A percentile compares a stretch with the other conserved stretches of the same genome.
Evolutionary conservation across 2,888 invertebrate species (phyloP).

Genomic region (Netelia virgata): DNA sequence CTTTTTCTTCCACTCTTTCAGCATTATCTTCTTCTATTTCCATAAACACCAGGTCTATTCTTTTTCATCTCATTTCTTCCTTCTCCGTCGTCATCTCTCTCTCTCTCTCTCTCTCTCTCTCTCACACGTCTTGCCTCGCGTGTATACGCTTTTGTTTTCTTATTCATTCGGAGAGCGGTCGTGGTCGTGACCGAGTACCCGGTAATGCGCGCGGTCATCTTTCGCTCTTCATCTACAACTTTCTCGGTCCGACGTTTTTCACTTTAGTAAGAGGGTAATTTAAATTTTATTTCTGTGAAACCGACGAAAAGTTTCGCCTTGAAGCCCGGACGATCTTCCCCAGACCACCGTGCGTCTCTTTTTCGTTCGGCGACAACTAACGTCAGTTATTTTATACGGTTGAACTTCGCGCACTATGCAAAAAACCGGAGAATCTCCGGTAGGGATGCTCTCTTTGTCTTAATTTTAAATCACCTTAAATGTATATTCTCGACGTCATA

Average conservation of each 20-base stretch:
- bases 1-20: not conserved
- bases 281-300: slow-evolving; percentile 49
- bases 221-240: slow-evolving; percentile 31
- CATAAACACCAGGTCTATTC: slow-evolving; percentile 24
- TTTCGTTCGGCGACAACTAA: slow-evolving; percentile 14
- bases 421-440: slow-evolving; percentile 8
- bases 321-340: not conserved
- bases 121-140: not conserved
- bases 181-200: slow-evolving; percentile 28
- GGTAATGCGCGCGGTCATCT: slow-evolving; percentile 33
- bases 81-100: not conserved
- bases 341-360: not conserved
- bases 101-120: no score
- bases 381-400: slow-evolving; percentile 42
- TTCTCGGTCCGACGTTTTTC: slow-evolving; percentile 37
- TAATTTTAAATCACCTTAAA: not conserved
- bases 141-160: slow-evolving; percentile 23
- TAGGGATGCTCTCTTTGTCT: slow-evolving; percentile 16
- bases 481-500: not conserved
- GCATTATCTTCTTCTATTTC: slow-evolving; percentile 23
- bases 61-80: not conserved
- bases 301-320: slow-evolving; percentile 43
- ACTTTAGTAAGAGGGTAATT: slow-evolving; percentile 36
- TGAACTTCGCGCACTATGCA: slow-evolving; percentile 21
- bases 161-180: not conserved